Evolutionary conservation across 2,797 vertebrate genomes (phyloP), one percentile per base, ranked within the genome.

Genomic region (Eulemur coronatus): DNA sequence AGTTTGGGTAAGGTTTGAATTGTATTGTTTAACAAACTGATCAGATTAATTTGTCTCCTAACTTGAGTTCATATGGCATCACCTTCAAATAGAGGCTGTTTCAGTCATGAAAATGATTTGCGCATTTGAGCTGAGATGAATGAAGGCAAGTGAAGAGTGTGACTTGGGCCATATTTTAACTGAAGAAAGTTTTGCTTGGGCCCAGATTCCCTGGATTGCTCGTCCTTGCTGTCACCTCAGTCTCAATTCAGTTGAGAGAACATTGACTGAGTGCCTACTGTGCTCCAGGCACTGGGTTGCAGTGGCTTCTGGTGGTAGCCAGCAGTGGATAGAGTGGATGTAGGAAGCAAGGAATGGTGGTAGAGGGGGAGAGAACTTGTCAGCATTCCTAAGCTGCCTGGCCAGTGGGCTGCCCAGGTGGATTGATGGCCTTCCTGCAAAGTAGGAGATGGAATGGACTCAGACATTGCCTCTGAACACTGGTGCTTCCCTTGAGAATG

Each of bases 181-280:
- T 43, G 55, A 79, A 35, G 41, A 65, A 82, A 72, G 24, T 91
- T 81, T 41, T 35, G 30, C 89, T 95, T 93, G 43, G 70, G 13
- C 63, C 75, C 33, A 72, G 1, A 82, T 89, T 96, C 48, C 52
- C 85, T 96, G 65, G 57, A 80, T 88, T 89, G 30, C 41, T 96
- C 94, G 4, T 91, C 43, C 15, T 91, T 15, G 9, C 63, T 85
- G 81, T 94, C 89, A 94, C 14, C 8, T 80, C 28, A 69, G 22
- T 81, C 43, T 87, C 73, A 35, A 73, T 84, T 95, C 33, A 87
- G 30, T 96, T 88, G 84, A 96, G 85, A 91, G 35, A 93, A 80
- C n/a, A 86, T n/a, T 82, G 57, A 89, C 28, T 57, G 78, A 78
- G 15, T 78, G 48, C 30, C 65, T 87, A 18, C 18, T 86, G 57